Evolutionary conservation across 2,113 vertebrate genomes (phyloP).

Genomic region (Poecile atricapillus): DNA sequence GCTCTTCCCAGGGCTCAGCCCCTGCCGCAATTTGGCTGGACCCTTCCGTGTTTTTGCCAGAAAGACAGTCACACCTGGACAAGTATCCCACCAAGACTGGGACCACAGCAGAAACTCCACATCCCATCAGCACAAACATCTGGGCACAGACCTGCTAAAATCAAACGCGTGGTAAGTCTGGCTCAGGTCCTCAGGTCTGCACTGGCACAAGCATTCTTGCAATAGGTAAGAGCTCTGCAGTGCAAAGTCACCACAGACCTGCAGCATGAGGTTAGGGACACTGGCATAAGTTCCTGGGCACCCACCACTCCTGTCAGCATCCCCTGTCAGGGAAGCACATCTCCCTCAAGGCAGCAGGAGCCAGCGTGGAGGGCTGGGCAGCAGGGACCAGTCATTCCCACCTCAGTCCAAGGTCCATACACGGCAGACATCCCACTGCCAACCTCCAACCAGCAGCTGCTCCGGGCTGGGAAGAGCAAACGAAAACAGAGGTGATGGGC

Average conservation of each 20-base stretch:
- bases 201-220: background rate
- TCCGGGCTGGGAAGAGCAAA: background rate
- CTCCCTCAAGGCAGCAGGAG: background rate
- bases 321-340: too few relatives aligned
- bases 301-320: background rate
- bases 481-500: background rate
- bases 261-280: background rate
- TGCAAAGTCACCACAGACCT: rapidly evolving
- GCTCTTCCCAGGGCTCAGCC: background rate
- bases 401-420: rapidly evolving
- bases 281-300: rapidly evolving
- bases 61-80: background rate
- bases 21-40: background rate
- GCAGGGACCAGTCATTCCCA: background rate
- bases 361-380: rapidly evolving
- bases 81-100: background rate
- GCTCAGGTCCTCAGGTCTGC: background rate
- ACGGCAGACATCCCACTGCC: rapidly evolving
- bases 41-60: background rate
- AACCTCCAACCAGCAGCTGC: background rate
- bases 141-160: background rate
- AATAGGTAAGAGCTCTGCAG: background rate
- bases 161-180: rapidly evolving
- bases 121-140: background rate
- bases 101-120: background rate